Conservation (phyloP, 2,113 vertebrate genomes). For the Toxotes jaculatrix region DNA sequence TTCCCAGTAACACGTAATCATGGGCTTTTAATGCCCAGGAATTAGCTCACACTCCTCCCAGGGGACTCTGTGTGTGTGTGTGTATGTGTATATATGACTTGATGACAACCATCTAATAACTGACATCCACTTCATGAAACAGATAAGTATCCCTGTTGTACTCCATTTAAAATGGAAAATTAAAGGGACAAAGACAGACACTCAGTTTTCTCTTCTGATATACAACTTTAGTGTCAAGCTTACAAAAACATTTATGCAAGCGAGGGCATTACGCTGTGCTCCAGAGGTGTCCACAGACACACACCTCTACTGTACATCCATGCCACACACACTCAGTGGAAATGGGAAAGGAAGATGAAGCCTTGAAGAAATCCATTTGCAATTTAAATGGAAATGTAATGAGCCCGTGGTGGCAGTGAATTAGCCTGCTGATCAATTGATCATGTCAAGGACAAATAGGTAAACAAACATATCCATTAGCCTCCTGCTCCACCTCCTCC, state of each 20-base stretch:
- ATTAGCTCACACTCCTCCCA: slow-evolving; percentile 73
- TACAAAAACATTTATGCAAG: slow-evolving; percentile 14
- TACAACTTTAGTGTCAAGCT: slow-evolving; percentile 4
- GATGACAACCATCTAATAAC: slow-evolving; percentile 60
- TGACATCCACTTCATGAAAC: slow-evolving; percentile 68
- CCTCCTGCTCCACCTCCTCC: slow-evolving; percentile 77
- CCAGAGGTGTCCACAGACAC: slow-evolving; percentile 9
- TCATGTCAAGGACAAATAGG: slow-evolving; percentile 86
- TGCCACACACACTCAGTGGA: slow-evolving; percentile 16
- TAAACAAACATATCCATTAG: slow-evolving; percentile 89
- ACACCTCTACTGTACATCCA: slow-evolving; percentile 54
- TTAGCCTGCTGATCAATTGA: slow-evolving; percentile 89
- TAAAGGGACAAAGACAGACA: neutral
- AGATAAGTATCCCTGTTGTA: slow-evolving; percentile 68
- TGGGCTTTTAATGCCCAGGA: slow-evolving; percentile 66
- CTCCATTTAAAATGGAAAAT: neutral
- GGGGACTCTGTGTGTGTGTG: slow-evolving; percentile 33
- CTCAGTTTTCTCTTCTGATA: neutral
- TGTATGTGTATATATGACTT: slow-evolving; percentile 26
- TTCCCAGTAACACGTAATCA: slow-evolving; percentile 74
- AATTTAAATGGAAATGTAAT: slow-evolving; percentile 88
- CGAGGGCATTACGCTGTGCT: slow-evolving; percentile 12
- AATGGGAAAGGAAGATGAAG: slow-evolving; percentile 62
- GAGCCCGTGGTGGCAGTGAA: slow-evolving; percentile 87
- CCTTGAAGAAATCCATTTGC: slow-evolving; percentile 83